These are phyloP conservation scores for Poicephalus gulielmi DNA, from an alignment of 2,113 vertebrate genomes.

Conservation along the genomic window DNA sequence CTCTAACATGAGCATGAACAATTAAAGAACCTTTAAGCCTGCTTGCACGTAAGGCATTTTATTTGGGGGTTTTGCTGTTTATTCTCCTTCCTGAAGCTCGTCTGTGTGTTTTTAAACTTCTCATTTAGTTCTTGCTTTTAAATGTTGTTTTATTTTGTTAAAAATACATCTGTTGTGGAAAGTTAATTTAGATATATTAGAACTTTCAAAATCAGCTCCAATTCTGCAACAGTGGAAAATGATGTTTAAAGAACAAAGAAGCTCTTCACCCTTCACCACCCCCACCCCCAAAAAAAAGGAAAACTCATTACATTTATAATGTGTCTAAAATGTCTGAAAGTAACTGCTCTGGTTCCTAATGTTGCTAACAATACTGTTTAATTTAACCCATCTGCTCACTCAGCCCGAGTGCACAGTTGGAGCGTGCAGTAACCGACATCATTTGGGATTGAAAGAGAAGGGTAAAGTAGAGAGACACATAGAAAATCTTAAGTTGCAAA, in stretches of 20 bases:
- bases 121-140: neutral
- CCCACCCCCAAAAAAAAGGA: neutral
- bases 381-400: slow-evolving; percentile 54
- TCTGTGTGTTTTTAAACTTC: neutral
- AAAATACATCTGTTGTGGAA: accelerated
- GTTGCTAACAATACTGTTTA: slow-evolving; percentile 28
- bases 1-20: neutral
- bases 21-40: neutral
- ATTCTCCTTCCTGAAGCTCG: neutral
- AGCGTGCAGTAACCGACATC: slow-evolving; percentile 2
- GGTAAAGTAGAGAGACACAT: neutral
- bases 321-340: slow-evolving; percentile 44
- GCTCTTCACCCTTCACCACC: neutral
- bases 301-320: slow-evolving; percentile 31
- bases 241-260: neutral
- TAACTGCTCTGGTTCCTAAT: slow-evolving; percentile 31
- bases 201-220: neutral
- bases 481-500: neutral
- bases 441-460: slow-evolving; percentile 25
- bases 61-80: neutral
- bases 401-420: slow-evolving; percentile 24
- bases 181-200: neutral
- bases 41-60: neutral
- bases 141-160: neutral
- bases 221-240: neutral